Percentiles rank a stretch among this genome's conserved stretches.
These are phyloP conservation scores for Bucorvus abyssinicus DNA, from an alignment of 2,797 vertebrate genomes.

Conservation along the genomic window DNA sequence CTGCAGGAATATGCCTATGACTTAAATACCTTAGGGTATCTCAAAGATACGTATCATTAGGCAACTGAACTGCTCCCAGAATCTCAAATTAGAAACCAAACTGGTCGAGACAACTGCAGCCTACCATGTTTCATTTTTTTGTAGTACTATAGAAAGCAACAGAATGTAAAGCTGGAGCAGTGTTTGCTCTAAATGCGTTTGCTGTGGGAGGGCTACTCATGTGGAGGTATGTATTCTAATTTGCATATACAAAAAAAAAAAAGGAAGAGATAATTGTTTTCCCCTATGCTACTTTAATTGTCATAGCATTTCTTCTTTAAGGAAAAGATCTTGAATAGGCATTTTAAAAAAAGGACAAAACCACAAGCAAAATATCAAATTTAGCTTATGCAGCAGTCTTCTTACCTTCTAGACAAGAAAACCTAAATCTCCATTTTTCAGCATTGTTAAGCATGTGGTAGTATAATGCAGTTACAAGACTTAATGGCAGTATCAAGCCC, in stretches of 20 bases:
- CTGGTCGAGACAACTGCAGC: neutral
- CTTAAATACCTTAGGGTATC: neutral
- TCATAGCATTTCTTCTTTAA: neutral
- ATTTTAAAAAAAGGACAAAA: neutral
- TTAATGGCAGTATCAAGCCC: slow-evolving; percentile 28
- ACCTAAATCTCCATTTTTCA: neutral
- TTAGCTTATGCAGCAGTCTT: neutral
- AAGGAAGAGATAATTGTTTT: neutral
- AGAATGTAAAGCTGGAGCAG: neutral
- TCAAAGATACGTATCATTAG: neutral
- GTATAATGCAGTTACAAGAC: slow-evolving; percentile 13
- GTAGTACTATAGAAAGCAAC: neutral
- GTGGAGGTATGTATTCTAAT: neutral
- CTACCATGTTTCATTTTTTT: neutral
- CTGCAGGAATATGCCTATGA: neutral
- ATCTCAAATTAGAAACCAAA: neutral
- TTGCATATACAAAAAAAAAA: neutral
- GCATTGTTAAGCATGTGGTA: neutral
- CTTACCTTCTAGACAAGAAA: neutral
- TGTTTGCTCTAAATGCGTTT: neutral
- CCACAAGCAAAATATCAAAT: neutral
- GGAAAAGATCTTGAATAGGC: neutral
- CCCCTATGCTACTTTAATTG: neutral
- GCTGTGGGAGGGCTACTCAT: neutral
- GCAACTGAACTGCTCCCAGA: neutral